Evolutionary conservation across 2,113 vertebrate species (phyloP).

Genomic region (Isurus oxyrinchus): DNA sequence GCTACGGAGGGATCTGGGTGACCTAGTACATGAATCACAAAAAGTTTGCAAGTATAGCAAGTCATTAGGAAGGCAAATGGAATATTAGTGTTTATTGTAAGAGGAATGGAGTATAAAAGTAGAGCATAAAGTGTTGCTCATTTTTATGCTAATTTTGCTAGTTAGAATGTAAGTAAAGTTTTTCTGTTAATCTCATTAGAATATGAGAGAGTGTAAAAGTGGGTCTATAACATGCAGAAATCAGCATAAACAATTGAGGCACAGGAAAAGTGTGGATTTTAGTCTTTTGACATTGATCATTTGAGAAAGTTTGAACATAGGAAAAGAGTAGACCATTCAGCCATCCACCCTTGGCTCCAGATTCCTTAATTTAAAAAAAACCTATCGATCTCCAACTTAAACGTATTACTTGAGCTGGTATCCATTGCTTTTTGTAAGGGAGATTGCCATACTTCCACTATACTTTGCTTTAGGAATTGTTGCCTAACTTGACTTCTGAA

Average conservation of each 20-base stretch:
- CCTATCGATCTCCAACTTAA: too few species aligned
- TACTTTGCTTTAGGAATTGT: too few species aligned
- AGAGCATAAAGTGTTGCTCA: not conserved
- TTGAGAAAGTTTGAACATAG: not conserved
- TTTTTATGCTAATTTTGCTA: not conserved
- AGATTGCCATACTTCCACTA: too few species aligned
- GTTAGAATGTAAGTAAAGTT: not conserved
- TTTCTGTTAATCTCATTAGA: not conserved
- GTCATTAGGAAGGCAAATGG: not conserved
- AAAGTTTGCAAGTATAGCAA: not conserved
- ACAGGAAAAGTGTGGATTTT: not conserved
- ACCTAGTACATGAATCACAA: not conserved
- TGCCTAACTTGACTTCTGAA: too few species aligned
- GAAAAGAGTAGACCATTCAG: not conserved
- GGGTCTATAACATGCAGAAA: not conserved
- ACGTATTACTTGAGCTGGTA: too few species aligned
- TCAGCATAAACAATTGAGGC: not conserved
- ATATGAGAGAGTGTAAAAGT: not conserved
- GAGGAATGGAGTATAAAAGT: not conserved
- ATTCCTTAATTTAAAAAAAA: not conserved
- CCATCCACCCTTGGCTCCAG: not conserved
- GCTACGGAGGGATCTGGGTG: not conserved
- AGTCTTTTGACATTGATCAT: not conserved
- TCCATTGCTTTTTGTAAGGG: too few species aligned
- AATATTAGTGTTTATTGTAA: not conserved